Evolutionary conservation across 2,113 vertebrate genomes (phyloP), one percentile per base, ranked within the genome.

Genomic region (Climacteris rufus): DNA sequence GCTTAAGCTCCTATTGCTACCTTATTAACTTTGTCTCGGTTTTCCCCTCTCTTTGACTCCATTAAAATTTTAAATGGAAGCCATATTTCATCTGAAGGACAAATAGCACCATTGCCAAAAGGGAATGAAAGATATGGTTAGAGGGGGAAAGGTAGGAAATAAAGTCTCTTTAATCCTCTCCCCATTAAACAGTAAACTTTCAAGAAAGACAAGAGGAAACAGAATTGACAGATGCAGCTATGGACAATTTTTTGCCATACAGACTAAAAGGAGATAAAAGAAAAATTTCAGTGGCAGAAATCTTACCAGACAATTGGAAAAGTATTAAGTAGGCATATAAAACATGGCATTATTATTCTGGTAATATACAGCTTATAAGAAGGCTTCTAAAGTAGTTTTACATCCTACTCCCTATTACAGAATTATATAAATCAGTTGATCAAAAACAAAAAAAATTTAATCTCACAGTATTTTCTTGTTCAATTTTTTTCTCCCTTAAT

Each of bases 261-360:
- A 71, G 45, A 79, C 52, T 54, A 64, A 79, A 82, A 74, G 15
- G 24, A 44, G 17, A 60, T 79, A 72, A 85, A 96, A 83, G 10
- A 65, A 92, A 83, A 76, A 77, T 79, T 89, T 78, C 59, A 94
- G 44, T 69, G 86, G 52, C 83, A 90, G 85, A n/a, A 96, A 96
- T 97, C 93, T 96, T 97, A 95, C 96, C 89, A 93, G 72, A 96
- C 83, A 95, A 85, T 66, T 95, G 79, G 97, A 97, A 94, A 97
- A 96, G 50, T 94, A 96, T 80, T 80, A 96, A 97, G 93, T 91
- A 93, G 77, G 50, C 70, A 93, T 79, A 97, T 97, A 97, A 98
- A 97, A 89, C 52, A 88, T 89, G 70, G 59, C 77, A 96, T 96
- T 96, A 97, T 95, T 92, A 96, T 96, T 45, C 13, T 60, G 87